Percentiles rank a stretch among this genome's conserved stretches.
These are phyloP conservation scores for Dendroctonus ponderosae DNA, from an alignment of 1,140 invertebrate genomes.

Conservation along the genomic window DNA sequence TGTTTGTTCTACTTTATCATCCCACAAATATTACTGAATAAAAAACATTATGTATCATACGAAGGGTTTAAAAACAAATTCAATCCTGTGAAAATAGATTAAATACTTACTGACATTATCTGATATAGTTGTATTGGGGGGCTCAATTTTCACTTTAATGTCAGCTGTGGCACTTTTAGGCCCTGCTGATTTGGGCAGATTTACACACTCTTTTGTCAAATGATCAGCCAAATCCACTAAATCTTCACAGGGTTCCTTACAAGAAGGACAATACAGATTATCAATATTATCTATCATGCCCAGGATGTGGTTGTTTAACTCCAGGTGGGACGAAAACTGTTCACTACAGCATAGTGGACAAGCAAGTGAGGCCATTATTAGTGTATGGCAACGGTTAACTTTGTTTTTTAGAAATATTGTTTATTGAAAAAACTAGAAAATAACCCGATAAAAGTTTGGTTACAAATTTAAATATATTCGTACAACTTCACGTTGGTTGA, in stretches of 20 bases:
- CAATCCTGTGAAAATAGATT: not conserved
- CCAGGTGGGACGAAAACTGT: slow-evolving; percentile 57
- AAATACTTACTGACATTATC: not conserved
- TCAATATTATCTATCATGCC: slow-evolving; percentile 56
- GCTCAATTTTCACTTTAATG: not conserved
- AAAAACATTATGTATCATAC: too few relatives aligned
- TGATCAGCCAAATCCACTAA: slow-evolving; percentile 63
- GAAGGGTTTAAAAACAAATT: too few relatives aligned
- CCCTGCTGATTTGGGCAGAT: slow-evolving; percentile 37
- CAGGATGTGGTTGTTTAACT: slow-evolving; percentile 60
- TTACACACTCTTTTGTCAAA: slow-evolving; percentile 58
- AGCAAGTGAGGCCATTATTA: slow-evolving; percentile 45
- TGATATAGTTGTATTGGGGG: not conserved
- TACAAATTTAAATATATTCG: slow-evolving; percentile 31
- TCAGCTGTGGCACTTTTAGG: not conserved
- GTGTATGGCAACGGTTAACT: slow-evolving; percentile 1
- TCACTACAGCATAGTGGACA: slow-evolving; percentile 66
- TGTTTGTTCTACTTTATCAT: too few relatives aligned
- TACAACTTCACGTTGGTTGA: slow-evolving; percentile 41
- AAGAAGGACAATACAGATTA: slow-evolving; percentile 61
- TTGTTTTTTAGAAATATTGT: not conserved
- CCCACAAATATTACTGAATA: too few relatives aligned
- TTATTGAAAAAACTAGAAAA: slow-evolving; percentile 1
- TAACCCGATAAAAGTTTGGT: slow-evolving; percentile 16
- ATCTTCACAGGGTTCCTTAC: slow-evolving; percentile 61